Evolutionary conservation across 2,888 invertebrate genomes (phyloP).

Genomic region (Caenorhabditis japonica): DNA sequence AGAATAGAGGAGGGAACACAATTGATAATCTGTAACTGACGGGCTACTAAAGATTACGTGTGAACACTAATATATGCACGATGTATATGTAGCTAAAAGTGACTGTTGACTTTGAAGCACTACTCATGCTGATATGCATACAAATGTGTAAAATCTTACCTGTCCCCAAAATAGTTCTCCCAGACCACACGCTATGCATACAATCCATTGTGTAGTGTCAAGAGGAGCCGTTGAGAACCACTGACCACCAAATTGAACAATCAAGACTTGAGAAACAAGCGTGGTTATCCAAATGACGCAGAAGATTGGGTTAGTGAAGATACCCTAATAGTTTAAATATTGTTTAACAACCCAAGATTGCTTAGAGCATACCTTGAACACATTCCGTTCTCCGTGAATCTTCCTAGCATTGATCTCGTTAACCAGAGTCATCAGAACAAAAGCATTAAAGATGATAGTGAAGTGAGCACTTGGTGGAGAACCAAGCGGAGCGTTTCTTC

Average conservation of each 20-base stretch:
- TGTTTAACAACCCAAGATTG: neutral
- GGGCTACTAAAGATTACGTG: neutral
- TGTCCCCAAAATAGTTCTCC: constrained; percentile 98
- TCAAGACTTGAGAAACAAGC: constrained; percentile 91
- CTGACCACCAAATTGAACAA: constrained; percentile 92
- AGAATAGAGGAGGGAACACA: constrained; percentile 72
- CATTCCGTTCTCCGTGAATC: constrained; percentile 98
- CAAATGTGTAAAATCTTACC: no score
- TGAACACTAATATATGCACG: neutral
- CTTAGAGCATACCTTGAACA: constrained; percentile 84
- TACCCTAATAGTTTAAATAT: constrained; percentile 85
- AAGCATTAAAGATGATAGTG: constrained; percentile 98
- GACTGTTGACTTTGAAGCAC: no score
- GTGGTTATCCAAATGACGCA: constrained; percentile 98
- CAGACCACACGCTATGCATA: constrained; percentile 78
- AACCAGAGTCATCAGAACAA: constrained; percentile 99
- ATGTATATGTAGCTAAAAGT: neutral
- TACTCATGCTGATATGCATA: no score
- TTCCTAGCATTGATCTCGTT: constrained; percentile 99
- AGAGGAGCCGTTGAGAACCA: constrained; percentile 66
- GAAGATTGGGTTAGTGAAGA: constrained; percentile 97
- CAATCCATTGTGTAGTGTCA: constrained; percentile 58
- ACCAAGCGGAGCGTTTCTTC: constrained; percentile 85
- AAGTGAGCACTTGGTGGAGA: constrained; percentile 94
- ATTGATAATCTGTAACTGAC: constrained; percentile 69